Conservation (phyloP, 2,888 invertebrate species). For the Lacanobia wlatinum region DNA sequence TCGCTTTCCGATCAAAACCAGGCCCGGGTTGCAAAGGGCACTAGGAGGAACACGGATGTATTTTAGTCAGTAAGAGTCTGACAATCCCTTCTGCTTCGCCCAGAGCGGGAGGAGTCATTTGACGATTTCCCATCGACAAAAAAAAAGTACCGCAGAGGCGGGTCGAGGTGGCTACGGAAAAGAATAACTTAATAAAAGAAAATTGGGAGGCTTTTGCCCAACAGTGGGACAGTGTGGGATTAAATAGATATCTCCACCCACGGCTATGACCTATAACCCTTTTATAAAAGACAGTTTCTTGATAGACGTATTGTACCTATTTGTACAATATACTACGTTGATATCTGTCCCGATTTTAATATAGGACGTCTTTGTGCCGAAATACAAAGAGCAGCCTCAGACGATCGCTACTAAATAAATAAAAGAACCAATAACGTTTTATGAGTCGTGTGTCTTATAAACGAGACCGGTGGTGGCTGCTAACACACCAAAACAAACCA, state of each 20-base stretch:
- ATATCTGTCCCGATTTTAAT: slow-evolving; percentile 39
- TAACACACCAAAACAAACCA: slow-evolving; percentile 42
- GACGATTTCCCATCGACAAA: too few relatives aligned
- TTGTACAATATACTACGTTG: background rate
- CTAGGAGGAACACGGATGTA: too few relatives aligned
- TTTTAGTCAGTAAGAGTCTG: too few relatives aligned
- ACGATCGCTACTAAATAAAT: slow-evolving; percentile 56
- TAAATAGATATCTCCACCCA: background rate
- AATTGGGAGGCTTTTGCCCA: background rate
- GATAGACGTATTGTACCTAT: background rate
- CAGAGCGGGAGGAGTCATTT: too few relatives aligned
- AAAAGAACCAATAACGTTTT: slow-evolving; percentile 58
- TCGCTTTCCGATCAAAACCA: too few relatives aligned
- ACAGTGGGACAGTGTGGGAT: background rate
- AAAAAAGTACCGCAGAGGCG: background rate
- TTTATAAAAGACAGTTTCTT: background rate
- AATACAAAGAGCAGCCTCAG: slow-evolving; percentile 41
- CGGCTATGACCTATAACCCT: background rate
- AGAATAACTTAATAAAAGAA: background rate
- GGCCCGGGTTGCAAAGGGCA: too few relatives aligned
- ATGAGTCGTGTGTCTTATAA: slow-evolving; percentile 57
- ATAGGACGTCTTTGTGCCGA: slow-evolving; percentile 30
- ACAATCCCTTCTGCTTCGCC: too few relatives aligned
- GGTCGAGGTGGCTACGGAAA: background rate
- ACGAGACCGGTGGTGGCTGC: slow-evolving; percentile 31